Percentiles rank a stretch among this genome's conserved stretches.
phyloP scores from a whole-genome alignment of 2,888 invertebrate species.

The Stenchaetothrips biformis region DNA sequence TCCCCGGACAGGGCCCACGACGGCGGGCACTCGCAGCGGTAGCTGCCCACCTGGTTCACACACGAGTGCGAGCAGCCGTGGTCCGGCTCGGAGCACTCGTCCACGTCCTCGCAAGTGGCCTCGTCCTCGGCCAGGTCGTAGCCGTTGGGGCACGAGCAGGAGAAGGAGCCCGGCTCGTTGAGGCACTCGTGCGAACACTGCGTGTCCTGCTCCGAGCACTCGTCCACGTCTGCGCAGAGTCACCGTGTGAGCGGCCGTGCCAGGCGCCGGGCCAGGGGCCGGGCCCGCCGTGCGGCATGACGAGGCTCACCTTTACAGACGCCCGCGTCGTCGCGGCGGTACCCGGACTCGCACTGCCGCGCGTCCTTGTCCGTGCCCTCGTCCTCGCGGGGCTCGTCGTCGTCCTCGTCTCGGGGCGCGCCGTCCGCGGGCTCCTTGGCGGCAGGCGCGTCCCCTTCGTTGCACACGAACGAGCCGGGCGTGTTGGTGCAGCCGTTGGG shows the following conservation, averaged over 20 bases:
- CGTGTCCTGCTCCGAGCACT: slow-evolving; percentile 53
- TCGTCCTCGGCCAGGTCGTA: slow-evolving; percentile 54
- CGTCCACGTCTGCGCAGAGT: slow-evolving; percentile 36
- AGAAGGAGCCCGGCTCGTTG: slow-evolving; percentile 56
- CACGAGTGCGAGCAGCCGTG: slow-evolving; percentile 56
- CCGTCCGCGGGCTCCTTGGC: slow-evolving; percentile 45
- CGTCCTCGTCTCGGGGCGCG: background rate
- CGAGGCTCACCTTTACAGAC: slow-evolving; percentile 40
- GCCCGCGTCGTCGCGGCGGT: slow-evolving; percentile 27
- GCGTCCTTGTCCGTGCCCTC: background rate
- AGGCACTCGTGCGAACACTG: slow-evolving; percentile 60
- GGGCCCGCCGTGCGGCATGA: slow-evolving; percentile 47
- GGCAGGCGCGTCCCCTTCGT: slow-evolving; percentile 54
- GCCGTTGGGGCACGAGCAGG: slow-evolving; percentile 55
- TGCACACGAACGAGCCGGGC: slow-evolving; percentile 55
- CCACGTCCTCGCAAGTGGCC: slow-evolving; percentile 49
- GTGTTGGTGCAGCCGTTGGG: slow-evolving; percentile 58
- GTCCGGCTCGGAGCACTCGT: slow-evolving; percentile 52
- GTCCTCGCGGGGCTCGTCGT: background rate
- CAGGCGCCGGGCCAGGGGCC: slow-evolving; percentile 48
- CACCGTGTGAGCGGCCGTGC: slow-evolving; percentile 41
- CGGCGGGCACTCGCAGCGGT: slow-evolving; percentile 38
- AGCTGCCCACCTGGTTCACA: slow-evolving; percentile 53
- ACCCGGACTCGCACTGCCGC: slow-evolving; percentile 19
- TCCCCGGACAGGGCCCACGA: slow-evolving; percentile 35